Evolutionary conservation across 2,888 invertebrate species (phyloP).

Genomic region (Iselma pallidipennis): DNA sequence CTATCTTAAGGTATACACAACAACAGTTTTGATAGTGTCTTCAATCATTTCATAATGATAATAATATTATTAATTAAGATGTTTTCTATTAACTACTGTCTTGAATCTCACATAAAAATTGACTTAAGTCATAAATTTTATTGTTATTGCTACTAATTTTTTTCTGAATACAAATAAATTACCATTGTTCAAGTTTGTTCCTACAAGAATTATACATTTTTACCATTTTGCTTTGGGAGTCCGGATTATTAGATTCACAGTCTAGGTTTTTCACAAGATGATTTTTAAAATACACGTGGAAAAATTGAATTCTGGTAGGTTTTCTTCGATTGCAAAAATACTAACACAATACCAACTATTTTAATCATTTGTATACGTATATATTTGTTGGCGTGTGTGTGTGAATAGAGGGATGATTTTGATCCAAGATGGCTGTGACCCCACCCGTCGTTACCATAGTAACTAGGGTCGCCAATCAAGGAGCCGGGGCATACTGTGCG

Average conservation of each 20-base stretch:
- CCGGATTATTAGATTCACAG: too few species aligned
- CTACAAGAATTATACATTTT: too few species aligned
- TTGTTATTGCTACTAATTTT: neutral
- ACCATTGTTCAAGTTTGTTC: too few species aligned
- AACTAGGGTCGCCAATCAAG: conserved; percentile 50
- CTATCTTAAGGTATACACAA: neutral
- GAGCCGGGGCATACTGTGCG: conserved; percentile 44
- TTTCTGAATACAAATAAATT: too few species aligned
- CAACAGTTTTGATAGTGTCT: neutral
- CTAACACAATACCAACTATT: neutral
- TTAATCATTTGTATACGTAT: neutral
- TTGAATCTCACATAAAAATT: neutral
- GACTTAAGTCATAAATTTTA: neutral
- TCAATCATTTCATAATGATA: neutral
- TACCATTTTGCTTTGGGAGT: too few species aligned
- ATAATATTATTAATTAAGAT: neutral
- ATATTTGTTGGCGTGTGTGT: neutral
- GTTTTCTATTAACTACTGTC: neutral
- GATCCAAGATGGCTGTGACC: conserved; percentile 54
- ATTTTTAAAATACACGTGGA: too few species aligned
- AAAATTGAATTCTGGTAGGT: too few species aligned
- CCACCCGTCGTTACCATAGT: conserved; percentile 52
- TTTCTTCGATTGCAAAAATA: too few species aligned
- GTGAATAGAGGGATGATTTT: conserved; percentile 28
- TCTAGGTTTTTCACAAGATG: too few species aligned